Percentiles rank a stretch among this genome's conserved stretches.
Evolutionary conservation across 2,113 vertebrate genomes (phyloP).

Genomic region (Emberiza fucata): DNA sequence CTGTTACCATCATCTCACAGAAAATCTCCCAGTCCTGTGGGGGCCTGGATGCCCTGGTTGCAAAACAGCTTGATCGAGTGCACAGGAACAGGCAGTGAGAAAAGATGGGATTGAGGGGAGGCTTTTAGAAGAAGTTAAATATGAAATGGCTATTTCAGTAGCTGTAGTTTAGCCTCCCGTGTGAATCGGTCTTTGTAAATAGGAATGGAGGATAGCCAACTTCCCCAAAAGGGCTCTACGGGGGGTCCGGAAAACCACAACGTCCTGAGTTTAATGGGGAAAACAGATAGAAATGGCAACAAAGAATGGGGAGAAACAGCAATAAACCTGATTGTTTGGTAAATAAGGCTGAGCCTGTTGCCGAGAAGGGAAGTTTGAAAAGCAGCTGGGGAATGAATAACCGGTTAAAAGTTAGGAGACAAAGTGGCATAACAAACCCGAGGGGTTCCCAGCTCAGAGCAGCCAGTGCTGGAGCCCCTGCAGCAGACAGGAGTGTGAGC

Average conservation of each 20-base stretch:
- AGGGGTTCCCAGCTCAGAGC: not conserved
- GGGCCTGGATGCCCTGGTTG: not conserved
- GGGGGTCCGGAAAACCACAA: conserved; percentile 64
- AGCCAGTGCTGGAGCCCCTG: not conserved
- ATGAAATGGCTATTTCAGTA: conserved; percentile 56
- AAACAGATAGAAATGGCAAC: conserved; percentile 64
- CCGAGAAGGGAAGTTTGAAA: conserved; percentile 49
- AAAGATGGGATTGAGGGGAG: not conserved
- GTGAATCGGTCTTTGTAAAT: conserved; percentile 63
- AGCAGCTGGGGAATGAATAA: conserved; percentile 61
- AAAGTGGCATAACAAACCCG: conserved; percentile 39
- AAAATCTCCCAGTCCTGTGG: not conserved
- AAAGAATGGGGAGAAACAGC: conserved; percentile 63
- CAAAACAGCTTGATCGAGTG: not conserved
- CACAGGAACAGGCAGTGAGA: not conserved
- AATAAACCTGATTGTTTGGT: conserved; percentile 69
- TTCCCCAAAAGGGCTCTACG: conserved; percentile 54
- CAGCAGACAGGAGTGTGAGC: fast-evolving
- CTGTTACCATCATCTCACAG: not conserved
- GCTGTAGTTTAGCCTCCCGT: conserved; percentile 43
- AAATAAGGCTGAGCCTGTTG: conserved; percentile 55
- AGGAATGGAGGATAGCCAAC: conserved; percentile 67
- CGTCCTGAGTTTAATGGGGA: conserved; percentile 58
- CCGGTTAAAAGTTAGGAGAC: conserved; percentile 53
- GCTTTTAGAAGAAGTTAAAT: conserved; percentile 41